phyloP scores from a whole-genome alignment of 2,113 vertebrate species.

The Platanista minor region DNA sequence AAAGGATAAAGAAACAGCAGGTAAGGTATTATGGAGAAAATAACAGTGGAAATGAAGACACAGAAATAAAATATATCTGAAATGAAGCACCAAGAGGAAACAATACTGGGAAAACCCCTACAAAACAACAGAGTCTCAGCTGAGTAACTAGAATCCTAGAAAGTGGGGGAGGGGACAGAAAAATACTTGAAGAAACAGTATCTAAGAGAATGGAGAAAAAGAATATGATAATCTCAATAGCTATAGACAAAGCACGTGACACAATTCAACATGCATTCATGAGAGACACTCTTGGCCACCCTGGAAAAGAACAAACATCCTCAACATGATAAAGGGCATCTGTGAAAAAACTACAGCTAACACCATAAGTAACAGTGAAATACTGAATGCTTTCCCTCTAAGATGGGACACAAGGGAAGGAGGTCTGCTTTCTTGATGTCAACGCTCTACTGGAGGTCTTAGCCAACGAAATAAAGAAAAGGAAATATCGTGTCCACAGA shows the following conservation, averaged over 20 bases:
- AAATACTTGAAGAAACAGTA: neutral
- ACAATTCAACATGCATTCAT: neutral
- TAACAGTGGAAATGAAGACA: neutral
- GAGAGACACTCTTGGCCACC: neutral
- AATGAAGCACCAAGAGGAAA: neutral
- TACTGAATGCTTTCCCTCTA: neutral
- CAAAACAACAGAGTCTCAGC: neutral
- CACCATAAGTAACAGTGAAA: neutral
- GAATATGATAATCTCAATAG: neutral
- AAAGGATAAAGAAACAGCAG: neutral
- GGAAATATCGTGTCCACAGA: neutral
- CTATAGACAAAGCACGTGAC: too few relatives aligned
- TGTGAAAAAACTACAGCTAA: neutral
- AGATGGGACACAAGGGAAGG: neutral
- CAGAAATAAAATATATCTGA: neutral
- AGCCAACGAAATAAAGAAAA: neutral
- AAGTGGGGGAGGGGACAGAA: too few relatives aligned
- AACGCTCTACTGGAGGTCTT: too few relatives aligned
- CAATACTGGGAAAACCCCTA: neutral
- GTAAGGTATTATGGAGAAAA: neutral
- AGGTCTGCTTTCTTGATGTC: neutral
- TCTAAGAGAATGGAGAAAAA: neutral
- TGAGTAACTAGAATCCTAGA: neutral
- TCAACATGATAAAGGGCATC: neutral
- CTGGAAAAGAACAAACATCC: neutral